Base-by-base conservation (phyloP, 2,888 invertebrate genomes). In the Dryobota labecula region DNA sequence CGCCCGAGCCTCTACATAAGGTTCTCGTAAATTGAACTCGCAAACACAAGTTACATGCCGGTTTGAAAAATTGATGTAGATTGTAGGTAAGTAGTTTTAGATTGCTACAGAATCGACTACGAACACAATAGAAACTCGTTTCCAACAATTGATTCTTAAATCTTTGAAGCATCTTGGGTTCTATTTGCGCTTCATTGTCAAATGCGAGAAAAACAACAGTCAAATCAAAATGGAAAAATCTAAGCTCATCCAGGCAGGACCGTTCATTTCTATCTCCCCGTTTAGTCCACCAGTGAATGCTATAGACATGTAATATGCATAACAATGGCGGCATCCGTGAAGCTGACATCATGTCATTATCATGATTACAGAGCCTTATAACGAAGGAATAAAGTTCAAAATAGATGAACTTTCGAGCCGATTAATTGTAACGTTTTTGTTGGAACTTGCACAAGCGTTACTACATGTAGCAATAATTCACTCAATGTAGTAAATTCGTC, bases 281-380 rank as follows among this genome's bases (percentile, higher is more conserved):
- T 77, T 41, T 56, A 68, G 67, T 69, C 53, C 74, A 74, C 73
- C 47, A 76, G 68, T 82, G 74, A 82, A 80, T 78, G 75, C 79
- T 78, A 81, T 80, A 78, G 82, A 80, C 84, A 80, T 85, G 81
- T 86, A 84, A 84, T 85, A 86, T 86, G 81, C 84, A 85, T 86
- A 75, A 85, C 83, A 86, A 86, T 85, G 73, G 73, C 73, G 76
- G 78, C 81, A 77, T 76, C 80, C 76, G 76, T 76, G 80, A 70
- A 73, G 74, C 78, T 83, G 78, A 74, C 83, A 78, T 83, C 73
- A 76, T 83, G 72, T 78, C 69, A 85, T 78, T 80, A 78, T 71
- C 75, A 47, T 73, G 70, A 83, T 80, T 76, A 85, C 74, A 70
- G 73, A 64, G 60, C 75, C 73, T 77, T 77, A 77, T 64, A 15